A percentile compares a stretch with the other conserved stretches of the same genome.
phyloP scores from a whole-genome alignment of 2,797 vertebrate genomes.

The Delichon dasypus region DNA sequence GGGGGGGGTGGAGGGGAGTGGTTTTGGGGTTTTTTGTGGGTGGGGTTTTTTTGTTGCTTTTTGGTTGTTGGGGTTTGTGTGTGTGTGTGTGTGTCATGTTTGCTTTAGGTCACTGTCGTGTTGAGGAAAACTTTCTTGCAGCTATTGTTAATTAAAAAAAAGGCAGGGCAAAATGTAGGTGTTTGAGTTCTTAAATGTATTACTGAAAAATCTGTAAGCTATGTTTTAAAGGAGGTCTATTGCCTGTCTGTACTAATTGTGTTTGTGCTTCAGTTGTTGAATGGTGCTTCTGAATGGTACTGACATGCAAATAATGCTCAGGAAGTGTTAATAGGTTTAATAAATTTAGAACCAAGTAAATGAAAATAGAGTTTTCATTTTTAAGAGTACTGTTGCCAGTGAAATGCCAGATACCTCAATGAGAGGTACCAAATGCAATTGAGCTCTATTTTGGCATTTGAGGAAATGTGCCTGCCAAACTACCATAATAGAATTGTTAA shows the following conservation, averaged over 20 bases:
- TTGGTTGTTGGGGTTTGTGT: not conserved
- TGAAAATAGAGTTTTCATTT: not conserved
- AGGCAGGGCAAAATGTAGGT: not conserved
- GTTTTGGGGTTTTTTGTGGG: not conserved
- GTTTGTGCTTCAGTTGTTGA: not conserved
- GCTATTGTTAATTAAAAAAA: not conserved
- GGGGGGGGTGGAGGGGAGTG: no score
- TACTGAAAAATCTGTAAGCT: not conserved
- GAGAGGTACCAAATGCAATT: not conserved
- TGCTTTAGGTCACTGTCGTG: not conserved
- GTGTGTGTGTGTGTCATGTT: not conserved
- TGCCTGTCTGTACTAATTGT: not conserved
- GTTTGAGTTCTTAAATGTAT: not conserved
- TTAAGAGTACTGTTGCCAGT: not conserved
- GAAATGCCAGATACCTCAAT: not conserved
- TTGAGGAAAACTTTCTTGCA: not conserved
- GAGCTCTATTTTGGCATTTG: not conserved
- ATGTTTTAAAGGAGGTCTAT: not conserved
- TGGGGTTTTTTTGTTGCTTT: not conserved
- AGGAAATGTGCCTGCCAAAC: not conserved
- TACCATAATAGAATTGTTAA: not conserved
- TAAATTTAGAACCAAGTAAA: not conserved
- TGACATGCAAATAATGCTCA: not conserved
- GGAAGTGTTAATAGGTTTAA: not conserved
- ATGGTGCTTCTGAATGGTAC: not conserved